phyloP scores from a whole-genome alignment of 2,113 vertebrate genomes.

The Euleptes europaea region DNA sequence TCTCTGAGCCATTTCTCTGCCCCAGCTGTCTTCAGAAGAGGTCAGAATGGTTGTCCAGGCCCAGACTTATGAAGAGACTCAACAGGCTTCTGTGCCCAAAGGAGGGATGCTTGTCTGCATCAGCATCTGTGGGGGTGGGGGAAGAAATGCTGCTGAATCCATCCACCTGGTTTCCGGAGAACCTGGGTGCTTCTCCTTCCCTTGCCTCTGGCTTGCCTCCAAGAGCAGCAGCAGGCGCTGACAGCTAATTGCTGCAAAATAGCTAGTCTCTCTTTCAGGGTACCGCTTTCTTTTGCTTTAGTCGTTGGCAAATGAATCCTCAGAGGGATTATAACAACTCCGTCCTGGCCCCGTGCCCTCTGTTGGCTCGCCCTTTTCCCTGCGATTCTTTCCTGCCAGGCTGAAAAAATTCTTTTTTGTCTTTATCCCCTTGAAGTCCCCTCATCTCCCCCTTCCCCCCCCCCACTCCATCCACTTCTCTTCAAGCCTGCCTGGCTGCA shows the following conservation, averaged over 20 bases:
- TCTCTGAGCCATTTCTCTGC: not conserved
- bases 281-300: conserved; percentile 60
- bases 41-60: not conserved
- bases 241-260: conserved; percentile 59
- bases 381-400: conserved; percentile 50
- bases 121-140: not conserved
- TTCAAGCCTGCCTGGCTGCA: conserved; percentile 33
- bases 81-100: accelerated
- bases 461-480: not conserved
- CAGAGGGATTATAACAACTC: conserved; percentile 65
- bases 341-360: conserved; percentile 66
- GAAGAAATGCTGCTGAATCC: not conserved
- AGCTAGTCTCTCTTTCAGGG: conserved; percentile 69
- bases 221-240: conserved; percentile 52
- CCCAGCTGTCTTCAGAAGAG: not conserved
- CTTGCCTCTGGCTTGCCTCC: conserved; percentile 59
- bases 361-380: conserved; percentile 65
- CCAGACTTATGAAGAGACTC: not conserved
- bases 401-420: conserved; percentile 45
- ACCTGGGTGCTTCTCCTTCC: not conserved
- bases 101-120: accelerated
- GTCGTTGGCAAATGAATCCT: conserved; percentile 68
- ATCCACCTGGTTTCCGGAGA: not conserved
- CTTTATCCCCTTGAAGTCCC: conserved; percentile 62
- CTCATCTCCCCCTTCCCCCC: not conserved